A percentile compares a stretch with the other conserved stretches of the same genome.
phyloP scores from a whole-genome alignment of 2,113 vertebrate genomes.

The Diphyllodes magnificus region DNA sequence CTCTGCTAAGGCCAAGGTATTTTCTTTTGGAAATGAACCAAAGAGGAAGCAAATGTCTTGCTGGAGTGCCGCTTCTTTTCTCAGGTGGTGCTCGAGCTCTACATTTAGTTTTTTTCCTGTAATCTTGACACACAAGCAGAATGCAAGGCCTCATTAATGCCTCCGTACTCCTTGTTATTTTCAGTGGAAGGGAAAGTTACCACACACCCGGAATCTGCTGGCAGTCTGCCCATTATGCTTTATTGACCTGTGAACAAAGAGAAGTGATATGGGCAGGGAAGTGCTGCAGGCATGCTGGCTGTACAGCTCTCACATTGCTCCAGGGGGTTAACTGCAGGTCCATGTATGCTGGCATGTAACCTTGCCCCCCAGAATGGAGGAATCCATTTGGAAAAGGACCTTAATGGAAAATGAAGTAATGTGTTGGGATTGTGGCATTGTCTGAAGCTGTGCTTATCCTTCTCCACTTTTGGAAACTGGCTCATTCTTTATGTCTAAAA shows the following conservation, averaged over 20 bases:
- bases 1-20: neutral
- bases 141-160: neutral
- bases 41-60: neutral
- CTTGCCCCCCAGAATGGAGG: neutral
- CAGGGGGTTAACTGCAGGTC: neutral
- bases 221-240: neutral
- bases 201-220: neutral
- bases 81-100: neutral
- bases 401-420: slow-evolving; percentile 25
- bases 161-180: neutral
- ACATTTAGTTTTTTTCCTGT: neutral
- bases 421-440: neutral
- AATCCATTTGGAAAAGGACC: neutral
- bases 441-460: slow-evolving; percentile 20
- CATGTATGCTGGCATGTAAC: neutral
- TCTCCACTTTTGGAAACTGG: slow-evolving; percentile 31
- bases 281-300: neutral
- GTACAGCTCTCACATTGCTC: neutral
- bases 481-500: slow-evolving; percentile 44
- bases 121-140: neutral
- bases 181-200: neutral
- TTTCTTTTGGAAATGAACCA: neutral
- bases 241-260: neutral
- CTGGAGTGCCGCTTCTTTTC: neutral
- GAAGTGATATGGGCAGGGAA: neutral